Base-by-base conservation (phyloP, 2,888 invertebrate genomes). In the Hyppa rectilinea region DNA sequence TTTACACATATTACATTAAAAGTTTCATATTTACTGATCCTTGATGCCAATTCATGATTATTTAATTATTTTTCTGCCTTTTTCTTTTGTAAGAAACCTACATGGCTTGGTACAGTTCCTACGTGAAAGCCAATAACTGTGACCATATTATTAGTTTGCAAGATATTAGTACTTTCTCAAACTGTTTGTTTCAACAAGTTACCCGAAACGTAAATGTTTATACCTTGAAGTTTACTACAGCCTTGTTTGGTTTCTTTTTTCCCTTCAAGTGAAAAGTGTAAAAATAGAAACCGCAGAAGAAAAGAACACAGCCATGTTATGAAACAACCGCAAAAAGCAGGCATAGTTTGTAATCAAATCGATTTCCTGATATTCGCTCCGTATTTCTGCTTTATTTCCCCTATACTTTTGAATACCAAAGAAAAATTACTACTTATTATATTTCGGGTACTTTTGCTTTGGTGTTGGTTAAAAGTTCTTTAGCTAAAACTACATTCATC, bases 301-400 rank as follows among this genome's bases (percentile, higher is more conserved):
- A 89, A 72, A 82, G 80, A 84, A 89, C 83, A 82, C 84, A 83
- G 78, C 86, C 83, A 90, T 90, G 90, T 90, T 87, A 83, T 84
- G 80, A 86, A 86, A 83, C 76, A 72, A 75, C 77, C 70, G 70
- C 84, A 88, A 87, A 88, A 86, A 86, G 77, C 78, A 73, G 67
- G 71, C 70, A 40, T 62, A 59, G 62, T 62, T 75, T 75, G 71
- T 62, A 81, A 79, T 71, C 75, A 71, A 76, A 83, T 70, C 85
- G 78, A 76, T 82, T 87, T 86, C 87, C 85, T 85, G 72, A 65
- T 65, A 65, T 67, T 72, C 12, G 29, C 31, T 66, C 12, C 63
- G 52, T 55, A 55, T 47, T 75, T 56, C 45, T 65, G 61, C 59
- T 59, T 53, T n/a, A 56, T 26, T 50, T 78, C 53, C 38, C 43